Evolutionary conservation across 2,888 invertebrate species (phyloP), one percentile per base, ranked within the genome.

Genomic region (Lysandra coridon): DNA sequence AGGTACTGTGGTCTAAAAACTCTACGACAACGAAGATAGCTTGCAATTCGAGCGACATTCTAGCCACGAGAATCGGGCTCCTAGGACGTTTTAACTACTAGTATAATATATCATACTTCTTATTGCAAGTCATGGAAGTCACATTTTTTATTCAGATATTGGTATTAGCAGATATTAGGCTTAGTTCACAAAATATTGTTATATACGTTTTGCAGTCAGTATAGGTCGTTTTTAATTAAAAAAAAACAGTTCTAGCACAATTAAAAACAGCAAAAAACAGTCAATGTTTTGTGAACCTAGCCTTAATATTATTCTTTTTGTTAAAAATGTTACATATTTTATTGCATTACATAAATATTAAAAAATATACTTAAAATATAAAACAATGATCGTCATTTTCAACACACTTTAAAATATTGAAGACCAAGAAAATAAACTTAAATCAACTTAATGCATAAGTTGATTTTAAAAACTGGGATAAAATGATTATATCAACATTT

Each of bases 401-500:
- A 69, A 69, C 69, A 69, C 69, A 17, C 2, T 33, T 14, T 69
- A 69, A 33, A 69, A 12, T 33, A 69, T 69, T 33, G 5, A 69
- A 69, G 37, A 6, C 3, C 17, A 64, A 14, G 30, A 33, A 30
- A 30, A 12, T 12, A n/a, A 30, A 14, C 14, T 1, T 69, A 69
- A 12, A 12, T 30, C 64, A 64, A 30, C 14, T 69, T 64, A 69
- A 30, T 30, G 64, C n/a, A 12, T 30, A 30, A 12, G 30, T 4
- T 64, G 30, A 30, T 64, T 64, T 30, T 12, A 30, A 30, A 69
- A 69, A 33, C 4, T 33, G 12, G 14, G 12, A 30, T 33, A 12
- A 10, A 69, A 57, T 53, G 53, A 76, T 53, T 76, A 76, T 76
- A 57, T 57, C 76, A 76, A 76, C 76, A 75, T 75, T 75, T 33